These are phyloP conservation scores for Palythoa grandis DNA, from an alignment of 92 coral and sea anemone species.

Conservation along the genomic window DNA sequence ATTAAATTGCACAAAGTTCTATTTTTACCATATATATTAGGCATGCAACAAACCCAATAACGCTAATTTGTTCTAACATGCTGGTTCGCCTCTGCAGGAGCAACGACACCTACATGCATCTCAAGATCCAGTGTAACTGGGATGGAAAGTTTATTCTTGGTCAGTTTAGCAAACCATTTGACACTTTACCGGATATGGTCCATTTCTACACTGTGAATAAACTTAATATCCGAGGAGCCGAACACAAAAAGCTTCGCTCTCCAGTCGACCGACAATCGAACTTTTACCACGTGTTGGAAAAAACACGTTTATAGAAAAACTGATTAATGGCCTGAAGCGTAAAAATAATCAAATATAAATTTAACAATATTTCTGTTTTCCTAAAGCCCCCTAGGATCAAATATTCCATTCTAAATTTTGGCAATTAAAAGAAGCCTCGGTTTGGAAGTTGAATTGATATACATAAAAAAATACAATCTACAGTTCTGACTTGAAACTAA, in stretches of 20 bases:
- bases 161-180: constrained; percentile 97
- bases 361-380: neutral
- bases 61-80: neutral
- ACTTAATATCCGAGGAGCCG: constrained; percentile 95
- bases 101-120: constrained; percentile 89
- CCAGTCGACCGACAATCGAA: constrained; percentile 73
- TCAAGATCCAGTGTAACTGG: constrained; percentile 74
- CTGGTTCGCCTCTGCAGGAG: constrained; percentile 63
- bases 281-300: constrained; percentile 83
- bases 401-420: neutral
- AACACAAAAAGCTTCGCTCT: constrained; percentile 80
- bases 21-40: too few species aligned
- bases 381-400: constrained; percentile 3
- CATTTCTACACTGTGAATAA: constrained; percentile 85
- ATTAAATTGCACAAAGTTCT: too few species aligned
- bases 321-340: neutral
- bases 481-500: neutral
- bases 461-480: neutral
- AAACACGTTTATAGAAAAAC: constrained; percentile 35
- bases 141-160: constrained; percentile 89
- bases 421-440: neutral
- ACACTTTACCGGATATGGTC: constrained; percentile 88
- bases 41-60: too few species aligned
- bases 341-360: neutral
- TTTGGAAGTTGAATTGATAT: neutral